Conservation (phyloP, 2,888 invertebrate species). For the Ophion ventricosus region DNA sequence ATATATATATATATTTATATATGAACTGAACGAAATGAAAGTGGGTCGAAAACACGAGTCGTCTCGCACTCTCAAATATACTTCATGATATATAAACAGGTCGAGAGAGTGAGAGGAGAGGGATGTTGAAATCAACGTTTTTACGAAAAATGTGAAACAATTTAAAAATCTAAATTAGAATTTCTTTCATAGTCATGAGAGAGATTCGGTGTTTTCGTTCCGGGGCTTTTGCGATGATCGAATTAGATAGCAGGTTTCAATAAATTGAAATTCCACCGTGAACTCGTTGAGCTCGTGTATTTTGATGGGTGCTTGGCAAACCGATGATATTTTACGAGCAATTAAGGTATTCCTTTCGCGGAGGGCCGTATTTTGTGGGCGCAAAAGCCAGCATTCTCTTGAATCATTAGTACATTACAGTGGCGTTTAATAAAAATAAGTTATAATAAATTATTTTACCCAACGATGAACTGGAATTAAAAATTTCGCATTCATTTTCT, state of each 20-base stretch:
- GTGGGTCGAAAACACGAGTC: conserved; percentile 64
- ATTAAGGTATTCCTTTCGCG: too few relatives aligned
- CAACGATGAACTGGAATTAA: too few relatives aligned
- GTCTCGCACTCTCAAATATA: conserved; percentile 53
- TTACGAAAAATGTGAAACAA: background rate
- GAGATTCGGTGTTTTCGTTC: background rate
- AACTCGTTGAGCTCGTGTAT: background rate
- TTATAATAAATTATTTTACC: too few relatives aligned
- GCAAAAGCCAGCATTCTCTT: too few relatives aligned
- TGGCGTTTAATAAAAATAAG: too few relatives aligned
- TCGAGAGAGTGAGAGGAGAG: background rate
- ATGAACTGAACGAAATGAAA: conserved; percentile 42
- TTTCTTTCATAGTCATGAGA: background rate
- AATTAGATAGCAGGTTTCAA: background rate
- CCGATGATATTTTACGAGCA: background rate
- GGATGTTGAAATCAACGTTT: background rate
- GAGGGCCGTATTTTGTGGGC: too few relatives aligned
- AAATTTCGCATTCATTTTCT: too few relatives aligned
- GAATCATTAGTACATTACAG: too few relatives aligned
- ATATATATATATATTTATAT: conserved; percentile 21
- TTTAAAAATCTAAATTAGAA: conserved; percentile 13
- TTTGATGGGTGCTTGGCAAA: background rate
- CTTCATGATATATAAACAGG: background rate
- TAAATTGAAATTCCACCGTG: background rate
- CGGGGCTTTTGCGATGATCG: conserved; percentile 1